These are phyloP conservation scores for Heptranchias perlo DNA, from an alignment of 2,113 vertebrate genomes.

Conservation along the genomic window DNA sequence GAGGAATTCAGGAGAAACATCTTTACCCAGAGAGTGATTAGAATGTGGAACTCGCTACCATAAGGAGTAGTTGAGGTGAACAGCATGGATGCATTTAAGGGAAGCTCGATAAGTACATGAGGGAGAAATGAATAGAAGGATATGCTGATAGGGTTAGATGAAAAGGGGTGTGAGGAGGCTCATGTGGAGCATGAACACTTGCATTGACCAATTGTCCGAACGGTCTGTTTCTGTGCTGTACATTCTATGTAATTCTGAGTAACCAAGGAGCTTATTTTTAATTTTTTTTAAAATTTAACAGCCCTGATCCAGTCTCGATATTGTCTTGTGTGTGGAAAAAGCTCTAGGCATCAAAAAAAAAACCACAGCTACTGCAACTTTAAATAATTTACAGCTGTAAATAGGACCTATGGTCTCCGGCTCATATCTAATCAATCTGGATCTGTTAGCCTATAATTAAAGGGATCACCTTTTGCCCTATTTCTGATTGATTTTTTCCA, in stretches of 20 bases:
- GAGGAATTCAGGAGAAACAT: neutral
- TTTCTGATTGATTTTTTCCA: slow-evolving; percentile 36
- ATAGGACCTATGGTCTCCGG: slow-evolving; percentile 30
- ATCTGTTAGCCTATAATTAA: slow-evolving; percentile 37
- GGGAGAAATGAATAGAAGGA: neutral
- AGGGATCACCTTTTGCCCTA: slow-evolving; percentile 37
- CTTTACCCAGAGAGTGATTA: neutral
- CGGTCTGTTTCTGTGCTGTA: no score
- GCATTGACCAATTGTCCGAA: no score
- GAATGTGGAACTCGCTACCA: neutral
- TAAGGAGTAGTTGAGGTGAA: neutral
- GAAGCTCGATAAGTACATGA: neutral
- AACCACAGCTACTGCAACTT: neutral
- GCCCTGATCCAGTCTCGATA: neutral
- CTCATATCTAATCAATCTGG: slow-evolving; percentile 37
- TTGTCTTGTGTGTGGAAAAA: neutral
- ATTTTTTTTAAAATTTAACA: no score
- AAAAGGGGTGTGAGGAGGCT: neutral
- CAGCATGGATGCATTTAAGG: neutral
- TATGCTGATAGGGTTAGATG: neutral
- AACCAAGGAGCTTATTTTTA: neutral
- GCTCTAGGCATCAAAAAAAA: neutral
- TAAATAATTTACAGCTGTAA: slow-evolving; percentile 35
- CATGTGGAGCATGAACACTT: neutral
- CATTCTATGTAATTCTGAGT: neutral